Conservation (phyloP, 1,140 invertebrate genomes). For the Temnothorax curvispinosus region DNA sequence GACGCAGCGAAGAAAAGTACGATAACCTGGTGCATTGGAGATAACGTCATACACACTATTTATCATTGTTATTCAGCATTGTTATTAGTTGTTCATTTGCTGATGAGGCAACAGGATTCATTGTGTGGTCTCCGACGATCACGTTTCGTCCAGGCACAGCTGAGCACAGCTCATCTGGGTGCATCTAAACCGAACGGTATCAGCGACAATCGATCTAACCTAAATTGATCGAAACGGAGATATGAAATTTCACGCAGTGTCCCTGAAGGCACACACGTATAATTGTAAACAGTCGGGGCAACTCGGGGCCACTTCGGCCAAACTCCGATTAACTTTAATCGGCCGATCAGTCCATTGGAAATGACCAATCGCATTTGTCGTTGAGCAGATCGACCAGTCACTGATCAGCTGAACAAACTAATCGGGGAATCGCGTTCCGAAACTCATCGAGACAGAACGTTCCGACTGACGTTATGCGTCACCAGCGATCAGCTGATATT, state of each 20-base stretch:
- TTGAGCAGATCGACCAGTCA: too few species aligned
- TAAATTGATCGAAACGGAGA: neutral
- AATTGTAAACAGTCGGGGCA: too few species aligned
- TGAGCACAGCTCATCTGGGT: neutral
- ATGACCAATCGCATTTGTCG: too few species aligned
- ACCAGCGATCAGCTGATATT: conserved; percentile 2
- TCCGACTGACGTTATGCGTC: neutral
- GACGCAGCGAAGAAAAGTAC: neutral
- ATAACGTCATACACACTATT: neutral
- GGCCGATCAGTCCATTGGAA: too few species aligned
- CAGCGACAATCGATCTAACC: neutral
- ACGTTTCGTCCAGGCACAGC: neutral
- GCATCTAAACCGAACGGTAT: neutral
- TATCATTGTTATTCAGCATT: neutral
- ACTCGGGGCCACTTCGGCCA: too few species aligned
- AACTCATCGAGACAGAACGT: neutral
- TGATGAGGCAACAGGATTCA: neutral
- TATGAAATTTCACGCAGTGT: neutral
- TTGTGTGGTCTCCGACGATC: neutral
- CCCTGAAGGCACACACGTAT: too few species aligned
- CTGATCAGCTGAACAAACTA: too few species aligned
- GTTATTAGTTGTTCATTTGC: neutral
- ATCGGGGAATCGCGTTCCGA: neutral
- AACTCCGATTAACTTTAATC: too few species aligned
- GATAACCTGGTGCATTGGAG: neutral